These are phyloP conservation scores for Actenoides lindsayi DNA, from an alignment of 2,113 vertebrate species.

Conservation along the genomic window DNA sequence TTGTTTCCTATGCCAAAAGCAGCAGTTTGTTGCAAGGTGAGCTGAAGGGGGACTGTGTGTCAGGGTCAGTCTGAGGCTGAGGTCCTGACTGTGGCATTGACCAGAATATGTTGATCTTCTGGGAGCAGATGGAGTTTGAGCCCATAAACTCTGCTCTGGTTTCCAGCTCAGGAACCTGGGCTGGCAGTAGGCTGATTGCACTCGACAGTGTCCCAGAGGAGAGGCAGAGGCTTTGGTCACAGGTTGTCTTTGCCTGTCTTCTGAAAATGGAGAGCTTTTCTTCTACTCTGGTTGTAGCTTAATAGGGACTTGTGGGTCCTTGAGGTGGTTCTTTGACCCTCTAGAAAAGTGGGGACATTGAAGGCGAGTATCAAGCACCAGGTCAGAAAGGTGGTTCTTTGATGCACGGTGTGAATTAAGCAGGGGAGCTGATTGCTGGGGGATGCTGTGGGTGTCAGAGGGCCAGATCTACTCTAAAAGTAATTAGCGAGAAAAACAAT, in stretches of 20 bases:
- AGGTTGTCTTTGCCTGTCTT: neutral
- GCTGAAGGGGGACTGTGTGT: neutral
- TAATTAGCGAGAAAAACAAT: neutral
- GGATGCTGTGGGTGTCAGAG: neutral
- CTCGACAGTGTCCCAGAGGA: neutral
- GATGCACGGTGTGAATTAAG: neutral
- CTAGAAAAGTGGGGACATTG: neutral
- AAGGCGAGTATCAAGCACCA: neutral
- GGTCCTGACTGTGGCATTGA: neutral
- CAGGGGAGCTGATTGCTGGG: neutral
- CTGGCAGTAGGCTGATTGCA: neutral
- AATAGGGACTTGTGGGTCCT: neutral
- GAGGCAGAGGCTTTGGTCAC: neutral
- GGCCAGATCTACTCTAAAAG: neutral
- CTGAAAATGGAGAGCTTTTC: neutral
- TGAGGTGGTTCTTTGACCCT: neutral
- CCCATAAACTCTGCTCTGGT: neutral
- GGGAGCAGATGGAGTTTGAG: neutral
- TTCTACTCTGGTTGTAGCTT: neutral
- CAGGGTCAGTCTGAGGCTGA: neutral
- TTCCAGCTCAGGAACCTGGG: neutral
- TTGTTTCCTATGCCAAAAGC: neutral
- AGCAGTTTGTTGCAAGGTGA: neutral
- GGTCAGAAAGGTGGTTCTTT: neutral
- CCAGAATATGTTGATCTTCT: accelerated